A percentile compares a stretch with the other conserved stretches of the same genome.
Evolutionary conservation across 2,888 invertebrate genomes (phyloP).

Genomic region (Pachliopta kotzebuea): DNA sequence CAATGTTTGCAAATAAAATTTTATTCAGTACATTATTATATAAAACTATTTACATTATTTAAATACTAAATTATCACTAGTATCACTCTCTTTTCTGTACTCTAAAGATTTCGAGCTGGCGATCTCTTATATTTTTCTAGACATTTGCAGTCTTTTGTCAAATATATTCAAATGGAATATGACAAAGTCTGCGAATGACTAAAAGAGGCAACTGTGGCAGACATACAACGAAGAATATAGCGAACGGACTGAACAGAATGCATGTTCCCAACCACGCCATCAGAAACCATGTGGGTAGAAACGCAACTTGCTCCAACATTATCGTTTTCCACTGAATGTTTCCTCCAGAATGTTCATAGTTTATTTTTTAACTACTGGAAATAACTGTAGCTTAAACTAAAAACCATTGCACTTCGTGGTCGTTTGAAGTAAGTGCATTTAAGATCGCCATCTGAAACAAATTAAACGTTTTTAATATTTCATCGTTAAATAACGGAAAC

Average conservation of each 20-base stretch:
- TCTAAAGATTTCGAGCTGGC: constrained; percentile 19
- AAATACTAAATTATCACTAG: constrained; percentile 33
- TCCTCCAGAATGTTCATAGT: constrained; percentile 28
- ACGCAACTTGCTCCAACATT: constrained; percentile 68
- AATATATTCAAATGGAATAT: constrained; percentile 84
- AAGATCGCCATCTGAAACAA: constrained; percentile 70
- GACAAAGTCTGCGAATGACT: constrained; percentile 82
- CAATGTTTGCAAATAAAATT: constrained; percentile 16
- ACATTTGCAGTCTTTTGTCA: constrained; percentile 47
- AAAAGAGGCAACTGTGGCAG: constrained; percentile 86
- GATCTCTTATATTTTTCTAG: constrained; percentile 13
- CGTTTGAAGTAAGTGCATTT: constrained; percentile 32
- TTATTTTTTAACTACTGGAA: constrained; percentile 27
- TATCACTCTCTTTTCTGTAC: constrained; percentile 32
- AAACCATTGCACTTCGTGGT: constrained; percentile 34
- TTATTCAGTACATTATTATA: constrained; percentile 14
- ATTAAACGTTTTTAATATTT: neutral
- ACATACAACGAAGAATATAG: constrained; percentile 83
- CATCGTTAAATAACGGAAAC: too few species aligned
- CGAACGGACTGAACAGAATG: constrained; percentile 84
- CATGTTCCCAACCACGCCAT: constrained; percentile 83
- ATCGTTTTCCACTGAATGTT: constrained; percentile 38
- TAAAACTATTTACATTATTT: constrained; percentile 31
- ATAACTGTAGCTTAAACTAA: constrained; percentile 34
- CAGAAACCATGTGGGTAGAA: constrained; percentile 80